Evolutionary conservation across 2,888 invertebrate species (phyloP), one percentile per base, ranked within the genome.

Genomic region (Minunthozetes semirufus): DNA sequence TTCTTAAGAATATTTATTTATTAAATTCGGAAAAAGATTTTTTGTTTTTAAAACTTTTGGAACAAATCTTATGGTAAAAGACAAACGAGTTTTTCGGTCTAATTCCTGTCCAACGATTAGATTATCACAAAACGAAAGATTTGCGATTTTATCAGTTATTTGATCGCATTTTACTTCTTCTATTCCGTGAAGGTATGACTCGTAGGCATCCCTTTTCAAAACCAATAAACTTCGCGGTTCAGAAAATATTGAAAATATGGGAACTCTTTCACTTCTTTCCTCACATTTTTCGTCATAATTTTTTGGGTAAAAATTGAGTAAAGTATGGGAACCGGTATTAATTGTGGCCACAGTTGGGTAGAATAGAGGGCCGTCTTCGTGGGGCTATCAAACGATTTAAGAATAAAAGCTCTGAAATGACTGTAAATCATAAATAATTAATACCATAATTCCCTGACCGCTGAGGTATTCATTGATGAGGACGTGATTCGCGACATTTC

Each of bases 331-430:
- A 0, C 95, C 94, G 79, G 94, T 89, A 70, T 90, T 92, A 76
- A 99, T 89, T 0, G 98, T 99, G 22, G 94, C 90, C 74, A 99
- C 92, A 17, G 90, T 90, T 0, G 97, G 96, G 83, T 89, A 89
- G 83, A 96, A 99, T 19, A 98, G 84, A 0, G 94, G 91, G 0
- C 99, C 99, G 85, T 99, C 99, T 29, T 91, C 88, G 85, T 99
- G 98, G 1, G 97, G 92, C 89, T 68, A 68, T 66, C 59, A 59
- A 22, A n/a, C 59, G 22, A 13, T 11, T 11, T 19, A 88, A 80
- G 13, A 82, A 50, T 72, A 8, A 63, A 63, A 33, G 13, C n/a
- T n/a, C n/a, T n/a, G n/a, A n/a, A n/a, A n/a, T n/a, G n/a, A n/a
- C n/a, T n/a, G n/a, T n/a, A n/a, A n/a, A n/a, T n/a, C n/a, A n/a